Percentiles rank a stretch among this genome's conserved stretches.
Conservation (phyloP, 1,140 invertebrate genomes). For the Drosophila grimshawi region DNA sequence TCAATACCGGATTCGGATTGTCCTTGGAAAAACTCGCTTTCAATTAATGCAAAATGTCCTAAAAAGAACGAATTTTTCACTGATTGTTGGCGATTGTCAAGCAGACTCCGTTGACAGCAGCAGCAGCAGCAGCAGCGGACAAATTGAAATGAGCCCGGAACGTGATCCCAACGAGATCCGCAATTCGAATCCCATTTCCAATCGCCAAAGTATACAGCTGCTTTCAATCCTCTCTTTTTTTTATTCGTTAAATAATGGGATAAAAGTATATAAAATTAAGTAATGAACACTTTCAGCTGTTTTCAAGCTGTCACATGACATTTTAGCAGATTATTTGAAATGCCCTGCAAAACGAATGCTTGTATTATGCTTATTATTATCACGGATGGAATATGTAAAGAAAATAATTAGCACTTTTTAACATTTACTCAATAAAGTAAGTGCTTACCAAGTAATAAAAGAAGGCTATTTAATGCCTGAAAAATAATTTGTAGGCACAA, state of each 20-base stretch:
- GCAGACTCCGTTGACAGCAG: conserved; percentile 41
- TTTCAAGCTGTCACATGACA: conserved; percentile 26
- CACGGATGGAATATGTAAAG: too few relatives aligned
- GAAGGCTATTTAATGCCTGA: too few relatives aligned
- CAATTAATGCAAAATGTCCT: conserved; percentile 77
- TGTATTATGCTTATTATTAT: too few relatives aligned
- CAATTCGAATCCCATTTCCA: conserved; percentile 5
- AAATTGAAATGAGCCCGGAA: conserved; percentile 62
- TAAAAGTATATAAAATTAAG: conserved; percentile 51
- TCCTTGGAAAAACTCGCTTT: conserved; percentile 57
- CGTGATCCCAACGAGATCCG: conserved; percentile 38
- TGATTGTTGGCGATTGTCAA: conserved; percentile 70
- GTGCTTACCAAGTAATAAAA: too few relatives aligned
- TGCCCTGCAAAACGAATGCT: conserved; percentile 7
- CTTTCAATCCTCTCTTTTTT: conserved; percentile 1
- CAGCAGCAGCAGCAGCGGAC: conserved; percentile 3
- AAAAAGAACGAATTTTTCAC: conserved; percentile 71
- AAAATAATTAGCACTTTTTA: too few relatives aligned
- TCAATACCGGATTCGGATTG: conserved; percentile 28
- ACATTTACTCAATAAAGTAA: too few relatives aligned
- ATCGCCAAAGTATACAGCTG: not conserved
- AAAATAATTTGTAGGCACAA: too few relatives aligned
- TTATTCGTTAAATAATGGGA: conserved; percentile 38
- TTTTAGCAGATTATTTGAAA: conserved; percentile 37
- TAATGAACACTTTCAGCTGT: conserved; percentile 32